Evolutionary conservation across 2,797 vertebrate genomes (phyloP).

Genomic region (Furcifer pardalis): DNA sequence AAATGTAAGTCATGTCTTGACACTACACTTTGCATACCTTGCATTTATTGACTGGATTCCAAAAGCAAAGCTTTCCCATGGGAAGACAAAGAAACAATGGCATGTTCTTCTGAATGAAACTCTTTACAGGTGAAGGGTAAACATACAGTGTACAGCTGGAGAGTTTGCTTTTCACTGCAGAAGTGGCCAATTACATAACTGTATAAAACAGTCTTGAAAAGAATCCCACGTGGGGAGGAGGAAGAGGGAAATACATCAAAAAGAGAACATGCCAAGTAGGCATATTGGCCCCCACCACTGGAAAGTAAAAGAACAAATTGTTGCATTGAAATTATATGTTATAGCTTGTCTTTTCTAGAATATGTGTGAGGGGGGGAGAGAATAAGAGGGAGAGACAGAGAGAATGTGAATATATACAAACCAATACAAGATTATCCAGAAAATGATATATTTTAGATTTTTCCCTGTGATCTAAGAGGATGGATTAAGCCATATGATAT

Average conservation of each 20-base stretch:
- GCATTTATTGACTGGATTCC: conserved; percentile 73
- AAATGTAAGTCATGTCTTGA: conserved; percentile 55
- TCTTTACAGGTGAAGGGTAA: conserved; percentile 77
- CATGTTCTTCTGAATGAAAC: conserved; percentile 79
- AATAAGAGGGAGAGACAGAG: background rate
- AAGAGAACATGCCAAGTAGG: conserved; percentile 38
- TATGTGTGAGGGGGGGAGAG: background rate
- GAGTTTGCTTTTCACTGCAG: conserved; percentile 61
- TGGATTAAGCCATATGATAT: background rate
- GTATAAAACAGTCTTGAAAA: conserved; percentile 70
- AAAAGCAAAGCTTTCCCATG: conserved; percentile 81
- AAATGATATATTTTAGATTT: background rate
- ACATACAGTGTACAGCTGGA: conserved; percentile 68
- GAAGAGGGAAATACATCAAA: conserved; percentile 24
- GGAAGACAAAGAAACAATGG: conserved; percentile 81
- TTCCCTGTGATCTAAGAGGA: background rate
- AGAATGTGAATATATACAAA: background rate
- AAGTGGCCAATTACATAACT: conserved; percentile 72
- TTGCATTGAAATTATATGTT: background rate
- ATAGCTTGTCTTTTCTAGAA: background rate
- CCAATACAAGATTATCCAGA: background rate
- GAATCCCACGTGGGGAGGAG: conserved; percentile 48
- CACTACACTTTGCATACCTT: conserved; percentile 74
- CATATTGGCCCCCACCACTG: background rate
- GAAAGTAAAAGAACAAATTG: background rate